Evolutionary conservation across 2,888 invertebrate genomes (phyloP).

Genomic region (Diploptera punctata): DNA sequence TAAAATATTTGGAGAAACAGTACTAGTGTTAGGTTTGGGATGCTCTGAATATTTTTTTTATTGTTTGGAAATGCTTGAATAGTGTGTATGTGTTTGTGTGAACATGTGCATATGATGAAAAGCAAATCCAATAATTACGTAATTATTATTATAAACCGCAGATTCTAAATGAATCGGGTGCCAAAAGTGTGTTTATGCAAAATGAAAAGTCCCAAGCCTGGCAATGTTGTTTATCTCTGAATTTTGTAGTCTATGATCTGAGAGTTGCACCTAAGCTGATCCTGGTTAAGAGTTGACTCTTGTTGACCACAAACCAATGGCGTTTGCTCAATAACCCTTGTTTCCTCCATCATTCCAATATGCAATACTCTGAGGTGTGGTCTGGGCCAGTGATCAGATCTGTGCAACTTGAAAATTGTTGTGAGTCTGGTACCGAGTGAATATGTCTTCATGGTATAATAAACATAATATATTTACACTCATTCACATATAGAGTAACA

Average conservation of each 20-base stretch:
- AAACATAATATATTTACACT: constrained; percentile 42
- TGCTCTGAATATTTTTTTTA: constrained; percentile 18
- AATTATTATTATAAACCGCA: constrained; percentile 29
- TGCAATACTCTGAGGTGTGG: constrained; percentile 36
- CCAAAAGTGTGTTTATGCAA: constrained; percentile 20
- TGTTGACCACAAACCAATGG: constrained; percentile 31
- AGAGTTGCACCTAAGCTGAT: constrained; percentile 19
- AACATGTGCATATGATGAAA: neutral
- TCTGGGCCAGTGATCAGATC: neutral
- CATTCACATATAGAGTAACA: constrained; percentile 38
- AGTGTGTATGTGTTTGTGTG: neutral
- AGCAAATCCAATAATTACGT: neutral
- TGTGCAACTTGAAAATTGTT: constrained; percentile 26
- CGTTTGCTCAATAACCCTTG: constrained; percentile 39
- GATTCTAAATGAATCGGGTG: constrained; percentile 41
- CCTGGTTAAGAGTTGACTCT: neutral
- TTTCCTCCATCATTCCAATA: constrained; percentile 39
- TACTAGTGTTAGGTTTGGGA: constrained; percentile 36
- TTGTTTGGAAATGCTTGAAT: constrained; percentile 2
- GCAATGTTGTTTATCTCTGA: constrained; percentile 33
- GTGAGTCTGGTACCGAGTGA: constrained; percentile 27
- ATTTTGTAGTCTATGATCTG: constrained; percentile 34
- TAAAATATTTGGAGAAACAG: neutral
- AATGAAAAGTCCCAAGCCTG: constrained; percentile 30
- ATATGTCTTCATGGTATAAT: constrained; percentile 40